A percentile compares a stretch with the other conserved stretches of the same genome.
phyloP scores from a whole-genome alignment of 2,797 vertebrate species.

The Cossypha dichroa region DNA sequence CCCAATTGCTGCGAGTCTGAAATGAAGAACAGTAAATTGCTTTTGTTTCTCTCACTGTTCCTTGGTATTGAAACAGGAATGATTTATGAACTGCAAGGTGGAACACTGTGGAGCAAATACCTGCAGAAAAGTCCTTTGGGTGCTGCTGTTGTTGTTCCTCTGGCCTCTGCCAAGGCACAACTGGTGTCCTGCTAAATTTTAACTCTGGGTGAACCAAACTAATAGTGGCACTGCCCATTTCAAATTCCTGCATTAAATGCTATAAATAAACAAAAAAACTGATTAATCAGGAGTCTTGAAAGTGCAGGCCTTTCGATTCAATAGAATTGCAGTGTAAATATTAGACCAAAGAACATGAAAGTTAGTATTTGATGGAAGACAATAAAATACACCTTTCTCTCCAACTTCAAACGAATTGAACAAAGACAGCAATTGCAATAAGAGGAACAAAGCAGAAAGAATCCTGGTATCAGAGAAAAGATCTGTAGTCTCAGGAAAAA shows the following conservation, averaged over 20 bases:
- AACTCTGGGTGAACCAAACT: not conserved
- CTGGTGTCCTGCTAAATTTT: fast-evolving
- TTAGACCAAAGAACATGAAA: not conserved
- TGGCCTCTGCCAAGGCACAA: not conserved
- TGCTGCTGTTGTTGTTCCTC: not conserved
- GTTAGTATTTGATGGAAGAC: not conserved
- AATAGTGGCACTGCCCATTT: not conserved
- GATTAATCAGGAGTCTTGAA: not conserved
- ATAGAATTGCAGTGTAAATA: not conserved
- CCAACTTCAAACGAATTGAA: not conserved
- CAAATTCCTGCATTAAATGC: not conserved
- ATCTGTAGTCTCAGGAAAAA: conserved; percentile 39
- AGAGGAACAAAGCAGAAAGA: not conserved
- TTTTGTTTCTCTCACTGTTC: not conserved
- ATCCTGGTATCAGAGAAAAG: not conserved
- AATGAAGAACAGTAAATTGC: not conserved
- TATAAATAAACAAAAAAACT: not conserved
- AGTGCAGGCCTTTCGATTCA: not conserved
- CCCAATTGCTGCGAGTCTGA: not conserved
- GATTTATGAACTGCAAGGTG: not conserved
- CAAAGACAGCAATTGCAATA: not conserved
- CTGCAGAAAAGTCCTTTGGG: not conserved
- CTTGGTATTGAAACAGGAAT: not conserved
- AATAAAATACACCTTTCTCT: not conserved
- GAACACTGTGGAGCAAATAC: not conserved